Evolutionary conservation across 2,888 invertebrate species (phyloP), one percentile per base, ranked within the genome.

Genomic region (Drosophila mimica): DNA sequence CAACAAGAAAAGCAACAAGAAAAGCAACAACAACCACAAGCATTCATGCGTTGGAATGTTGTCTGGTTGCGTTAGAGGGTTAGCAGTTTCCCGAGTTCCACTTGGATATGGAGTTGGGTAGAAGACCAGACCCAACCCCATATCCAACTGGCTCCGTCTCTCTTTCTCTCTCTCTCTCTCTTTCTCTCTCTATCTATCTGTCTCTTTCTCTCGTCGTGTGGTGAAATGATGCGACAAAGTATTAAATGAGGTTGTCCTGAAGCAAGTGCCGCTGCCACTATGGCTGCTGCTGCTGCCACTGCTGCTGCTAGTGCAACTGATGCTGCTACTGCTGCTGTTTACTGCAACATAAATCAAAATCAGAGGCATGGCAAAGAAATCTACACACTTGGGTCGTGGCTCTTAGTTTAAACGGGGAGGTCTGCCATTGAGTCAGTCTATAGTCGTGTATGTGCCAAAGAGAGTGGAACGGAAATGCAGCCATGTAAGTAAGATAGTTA

Each of bases 161-260:
- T 28, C 25, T 30, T n/a, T 43, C n/a, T 25, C 36, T 8, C 51
- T 54, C 43, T 46, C 25, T 48, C 34, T 20, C 49, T 40, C 8
- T 20, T 28, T 11, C 53, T 49, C 43, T 51, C n/a, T 40, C 9
- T 31, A 1, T 31, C 33, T 33, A 4, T 46, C 9, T 28, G 28
- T 20, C 30, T 6, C 54, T 28, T 17, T 20, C 54, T 40, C 40
- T 25, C 13, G 17, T 30, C 67, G 70, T 81, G 63, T 69, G 77
- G 82, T 76, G 78, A 86, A 87, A 86, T 88, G 88, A 87, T 88
- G 86, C 87, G 87, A 83, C 88, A 88, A 86, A 88, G 86, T 82
- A 88, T 82, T 79, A 86, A 88, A 83, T 86, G 82, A 83, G 88
- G 86, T 85, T 83, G 83, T 72, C 76, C 70, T 59, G 13, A 56